Evolutionary conservation across 2,888 invertebrate genomes (phyloP), one percentile per base, ranked within the genome.

Genomic region (Colletes collaris): DNA sequence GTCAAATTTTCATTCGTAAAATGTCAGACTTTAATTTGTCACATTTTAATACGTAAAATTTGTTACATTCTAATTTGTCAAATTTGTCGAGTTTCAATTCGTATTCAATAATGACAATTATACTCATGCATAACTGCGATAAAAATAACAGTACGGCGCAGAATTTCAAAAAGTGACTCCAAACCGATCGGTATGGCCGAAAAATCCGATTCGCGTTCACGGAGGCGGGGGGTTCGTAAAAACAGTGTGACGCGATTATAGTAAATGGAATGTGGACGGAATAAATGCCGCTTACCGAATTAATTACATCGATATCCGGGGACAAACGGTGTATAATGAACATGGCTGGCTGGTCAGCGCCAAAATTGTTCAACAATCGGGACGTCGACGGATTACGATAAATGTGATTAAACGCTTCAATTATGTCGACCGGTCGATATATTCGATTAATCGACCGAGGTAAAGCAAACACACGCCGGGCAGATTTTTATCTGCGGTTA

Each of bases 301-400:
- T 69, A 60, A 80, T 80, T 78, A 69, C 68, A 65, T 27, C 79
- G 67, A 72, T 72, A 64, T 49, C 16, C 52, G 16, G 44, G 44
- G 56, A 53, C 58, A 46, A 62, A 27, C 73, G 55, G 27, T 44
- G 35, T 52, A 58, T 70, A 70, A 71, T 44, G 63, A 59, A 64
- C 52, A 60, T 37, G 35, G 13, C 62, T 50, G 62, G 35, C 37
- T 27, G 49, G 52, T 53, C 35, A 46, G 37, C 50, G 72, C 37
- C 52, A 37, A 62, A 78, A 62, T 52, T 64, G 55, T 62, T 78
- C 50, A 60, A 66, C 50, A 60, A 66, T 63, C 64, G 59, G 62
- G 53, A 71, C 60, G 37, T 52, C 37, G 58, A 60, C 49, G 80
- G 79, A 73, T 79, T 74, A 70, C 79, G 65, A 79, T 63, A 79